A percentile compares a stretch with the other conserved stretches of the same genome.
These are phyloP conservation scores for Myopa tessellatipennis DNA, from an alignment of 2,888 invertebrate genomes.

Conservation along the genomic window DNA sequence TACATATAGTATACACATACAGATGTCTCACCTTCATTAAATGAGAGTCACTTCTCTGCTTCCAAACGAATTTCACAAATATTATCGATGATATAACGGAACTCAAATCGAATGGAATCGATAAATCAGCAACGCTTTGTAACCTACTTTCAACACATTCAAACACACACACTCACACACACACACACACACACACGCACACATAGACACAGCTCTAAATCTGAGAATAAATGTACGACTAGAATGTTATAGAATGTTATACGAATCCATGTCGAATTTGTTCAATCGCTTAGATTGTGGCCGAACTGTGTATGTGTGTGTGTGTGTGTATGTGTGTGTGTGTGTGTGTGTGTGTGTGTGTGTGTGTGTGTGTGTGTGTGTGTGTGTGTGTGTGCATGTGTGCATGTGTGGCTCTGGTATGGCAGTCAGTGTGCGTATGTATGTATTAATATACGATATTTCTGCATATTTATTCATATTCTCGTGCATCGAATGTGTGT, in stretches of 20 bases:
- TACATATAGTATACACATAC: no score
- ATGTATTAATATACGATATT: constrained; percentile 1
- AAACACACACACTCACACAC: constrained; percentile 17
- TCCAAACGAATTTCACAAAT: no score
- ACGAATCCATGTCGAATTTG: not conserved
- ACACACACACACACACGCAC: not conserved
- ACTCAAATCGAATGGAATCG: constrained; percentile 43
- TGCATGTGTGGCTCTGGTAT: not conserved
- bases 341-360: constrained; percentile 16
- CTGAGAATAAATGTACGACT: not conserved
- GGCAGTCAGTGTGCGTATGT: constrained; percentile 10
- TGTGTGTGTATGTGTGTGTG: not conserved
- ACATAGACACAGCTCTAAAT: not conserved
- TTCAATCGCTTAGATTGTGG: constrained; percentile 4
- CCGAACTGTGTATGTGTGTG: not conserved
- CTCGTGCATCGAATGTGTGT: not conserved
- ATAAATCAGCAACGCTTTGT: constrained; percentile 46
- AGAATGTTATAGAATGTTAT: not conserved
- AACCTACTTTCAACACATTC: constrained; percentile 22
- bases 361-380: constrained; percentile 9
- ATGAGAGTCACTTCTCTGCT: constrained; percentile 26
- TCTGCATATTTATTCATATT: not conserved
- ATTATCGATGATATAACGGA: constrained; percentile 23
- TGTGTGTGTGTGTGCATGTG: constrained; percentile 26
- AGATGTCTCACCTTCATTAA: not conserved